Evolutionary conservation across 2,113 vertebrate genomes (phyloP).

Genomic region (Nothoprocta perdicaria): DNA sequence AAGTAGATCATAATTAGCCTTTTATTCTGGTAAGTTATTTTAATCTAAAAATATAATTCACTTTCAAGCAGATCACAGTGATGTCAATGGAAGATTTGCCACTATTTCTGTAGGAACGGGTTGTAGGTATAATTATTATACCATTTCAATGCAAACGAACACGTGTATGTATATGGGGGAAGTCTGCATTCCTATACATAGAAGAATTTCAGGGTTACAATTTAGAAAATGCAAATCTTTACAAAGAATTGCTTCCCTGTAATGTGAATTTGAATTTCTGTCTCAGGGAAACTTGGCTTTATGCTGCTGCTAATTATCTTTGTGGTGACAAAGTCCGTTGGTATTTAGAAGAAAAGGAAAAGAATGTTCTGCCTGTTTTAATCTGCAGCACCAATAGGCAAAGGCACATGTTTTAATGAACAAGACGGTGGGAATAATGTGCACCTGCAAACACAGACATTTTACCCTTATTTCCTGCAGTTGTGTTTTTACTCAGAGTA

Average conservation of each 20-base stretch:
- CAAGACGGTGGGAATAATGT: neutral
- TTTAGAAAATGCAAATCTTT: neutral
- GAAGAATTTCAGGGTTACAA: neutral
- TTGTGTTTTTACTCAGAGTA: neutral
- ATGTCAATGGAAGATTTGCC: neutral
- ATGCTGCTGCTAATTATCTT: neutral
- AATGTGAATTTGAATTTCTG: neutral
- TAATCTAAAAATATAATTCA: neutral
- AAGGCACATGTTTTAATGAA: neutral
- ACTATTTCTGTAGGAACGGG: neutral
- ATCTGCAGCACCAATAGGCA: neutral
- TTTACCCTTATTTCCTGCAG: neutral
- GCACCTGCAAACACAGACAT: neutral
- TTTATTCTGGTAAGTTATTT: neutral
- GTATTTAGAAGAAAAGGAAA: neutral
- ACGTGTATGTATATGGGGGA: neutral
- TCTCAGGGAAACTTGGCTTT: neutral
- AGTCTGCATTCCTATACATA: neutral
- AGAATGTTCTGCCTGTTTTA: neutral
- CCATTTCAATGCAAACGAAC: neutral
- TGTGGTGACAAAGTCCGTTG: neutral
- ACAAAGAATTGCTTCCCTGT: neutral
- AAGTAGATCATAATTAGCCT: neutral
- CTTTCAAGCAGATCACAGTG: neutral
- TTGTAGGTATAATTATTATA: neutral